Percentiles rank a stretch among this genome's conserved stretches.
phyloP scores from a whole-genome alignment of 2,888 invertebrate species.

The Amblyjoppa fuscipennis region DNA sequence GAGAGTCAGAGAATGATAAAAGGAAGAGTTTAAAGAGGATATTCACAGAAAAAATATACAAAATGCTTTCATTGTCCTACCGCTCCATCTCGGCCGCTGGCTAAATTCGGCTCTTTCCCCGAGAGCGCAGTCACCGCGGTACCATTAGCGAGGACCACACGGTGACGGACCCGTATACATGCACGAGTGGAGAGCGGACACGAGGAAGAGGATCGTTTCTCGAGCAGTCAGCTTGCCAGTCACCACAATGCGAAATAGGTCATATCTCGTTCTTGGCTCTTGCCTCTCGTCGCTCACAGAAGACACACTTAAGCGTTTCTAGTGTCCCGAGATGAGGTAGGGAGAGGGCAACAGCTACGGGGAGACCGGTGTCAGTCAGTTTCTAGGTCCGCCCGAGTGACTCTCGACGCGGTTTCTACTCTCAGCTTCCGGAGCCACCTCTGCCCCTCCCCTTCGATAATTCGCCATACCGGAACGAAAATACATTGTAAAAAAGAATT shows the following conservation, averaged over 20 bases:
- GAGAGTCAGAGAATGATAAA: constrained; percentile 1
- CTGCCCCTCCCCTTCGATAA: background rate
- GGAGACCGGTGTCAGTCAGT: constrained; percentile 58
- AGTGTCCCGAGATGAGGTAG: constrained; percentile 51
- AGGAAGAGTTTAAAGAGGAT: constrained; percentile 6
- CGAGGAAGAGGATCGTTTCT: constrained; percentile 38
- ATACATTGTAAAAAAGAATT: background rate
- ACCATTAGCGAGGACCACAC: constrained; percentile 50
- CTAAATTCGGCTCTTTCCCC: constrained; percentile 45
- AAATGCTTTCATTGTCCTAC: constrained; percentile 56
- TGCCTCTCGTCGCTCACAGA: constrained; percentile 49
- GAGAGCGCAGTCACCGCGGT: constrained; percentile 27
- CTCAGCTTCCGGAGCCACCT: constrained; percentile 27
- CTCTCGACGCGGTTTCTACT: constrained; percentile 59
- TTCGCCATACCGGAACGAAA: background rate
- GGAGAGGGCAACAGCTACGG: constrained; percentile 37
- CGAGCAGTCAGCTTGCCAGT: constrained; percentile 51
- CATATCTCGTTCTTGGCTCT: constrained; percentile 68
- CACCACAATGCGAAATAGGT: constrained; percentile 76
- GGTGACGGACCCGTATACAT: background rate
- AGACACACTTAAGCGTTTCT: constrained; percentile 66
- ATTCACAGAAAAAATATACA: constrained; percentile 7
- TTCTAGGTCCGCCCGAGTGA: constrained; percentile 63
- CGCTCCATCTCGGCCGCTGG: constrained; percentile 41
- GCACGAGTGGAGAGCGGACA: background rate